Evolutionary conservation across 2,888 invertebrate species (phyloP).

Genomic region (Drosophila austrosaltans): DNA sequence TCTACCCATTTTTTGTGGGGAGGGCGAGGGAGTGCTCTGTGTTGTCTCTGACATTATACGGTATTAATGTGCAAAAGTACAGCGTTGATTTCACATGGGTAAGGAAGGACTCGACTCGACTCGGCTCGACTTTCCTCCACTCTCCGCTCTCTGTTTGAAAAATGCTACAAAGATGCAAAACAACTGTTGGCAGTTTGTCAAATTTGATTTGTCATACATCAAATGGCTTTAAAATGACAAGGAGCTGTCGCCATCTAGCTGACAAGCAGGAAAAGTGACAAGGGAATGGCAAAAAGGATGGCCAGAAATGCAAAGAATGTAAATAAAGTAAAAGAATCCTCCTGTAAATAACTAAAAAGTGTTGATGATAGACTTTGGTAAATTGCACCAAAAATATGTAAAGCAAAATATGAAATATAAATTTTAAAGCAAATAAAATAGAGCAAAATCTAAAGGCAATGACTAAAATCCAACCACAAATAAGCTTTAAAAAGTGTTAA

Average conservation of each 20-base stretch:
- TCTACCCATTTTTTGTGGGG: background rate
- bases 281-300: slow-evolving; percentile 13
- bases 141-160: slow-evolving; percentile 49
- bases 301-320: slow-evolving; percentile 13
- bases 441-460: background rate
- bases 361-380: slow-evolving; percentile 37
- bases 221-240: slow-evolving; percentile 78
- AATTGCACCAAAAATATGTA: background rate
- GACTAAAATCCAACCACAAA: background rate
- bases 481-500: no score
- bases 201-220: slow-evolving; percentile 79
- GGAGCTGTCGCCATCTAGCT: slow-evolving; percentile 44
- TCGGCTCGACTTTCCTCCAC: background rate
- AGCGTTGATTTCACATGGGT: slow-evolving; percentile 71
- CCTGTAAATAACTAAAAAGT: slow-evolving; percentile 48
- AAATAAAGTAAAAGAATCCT: slow-evolving; percentile 22
- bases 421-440: slow-evolving; percentile 3
- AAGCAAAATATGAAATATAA: background rate
- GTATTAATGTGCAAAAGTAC: slow-evolving; percentile 69
- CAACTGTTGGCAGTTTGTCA: slow-evolving; percentile 79
- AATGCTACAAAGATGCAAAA: slow-evolving; percentile 77
- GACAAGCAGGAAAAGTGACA: slow-evolving; percentile 38
- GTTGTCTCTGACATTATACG: slow-evolving; percentile 52
- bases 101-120: slow-evolving; percentile 13
- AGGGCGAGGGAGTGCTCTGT: background rate